Evolutionary conservation across 1,140 invertebrate genomes (phyloP).

Genomic region (Eueides isabella): DNA sequence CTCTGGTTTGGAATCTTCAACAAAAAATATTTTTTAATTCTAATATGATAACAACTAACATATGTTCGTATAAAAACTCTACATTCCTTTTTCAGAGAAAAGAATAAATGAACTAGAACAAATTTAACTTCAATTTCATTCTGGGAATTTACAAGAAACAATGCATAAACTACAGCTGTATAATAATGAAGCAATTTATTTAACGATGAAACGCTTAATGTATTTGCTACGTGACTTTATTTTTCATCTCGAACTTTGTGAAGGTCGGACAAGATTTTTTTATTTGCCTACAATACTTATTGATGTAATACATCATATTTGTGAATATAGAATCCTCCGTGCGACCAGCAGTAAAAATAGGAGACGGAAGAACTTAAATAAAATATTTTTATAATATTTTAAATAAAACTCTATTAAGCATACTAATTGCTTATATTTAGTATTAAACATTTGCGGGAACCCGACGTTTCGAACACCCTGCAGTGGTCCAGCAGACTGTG

Average conservation of each 20-base stretch:
- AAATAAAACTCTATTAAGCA: too few relatives aligned
- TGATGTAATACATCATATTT: not conserved
- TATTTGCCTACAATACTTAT: not conserved
- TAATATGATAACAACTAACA: not conserved
- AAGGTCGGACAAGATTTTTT: constrained; percentile 26
- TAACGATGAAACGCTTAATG: constrained; percentile 20
- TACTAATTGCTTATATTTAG: too few relatives aligned
- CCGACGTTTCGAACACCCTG: too few relatives aligned
- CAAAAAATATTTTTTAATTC: not conserved
- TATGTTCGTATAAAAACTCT: not conserved
- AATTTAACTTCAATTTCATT: not conserved
- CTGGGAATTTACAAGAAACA: not conserved
- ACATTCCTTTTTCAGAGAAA: not conserved
- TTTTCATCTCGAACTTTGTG: constrained; percentile 24
- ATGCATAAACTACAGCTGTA: constrained; percentile 13
- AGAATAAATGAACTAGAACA: not conserved
- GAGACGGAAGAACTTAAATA: too few relatives aligned
- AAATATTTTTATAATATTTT: too few relatives aligned
- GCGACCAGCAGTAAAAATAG: not conserved
- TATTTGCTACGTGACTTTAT: constrained; percentile 26
- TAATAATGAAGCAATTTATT: constrained; percentile 19
- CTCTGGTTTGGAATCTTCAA: not conserved
- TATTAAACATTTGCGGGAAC: too few relatives aligned
- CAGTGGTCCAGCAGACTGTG: too few relatives aligned
- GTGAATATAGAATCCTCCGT: not conserved